Evolutionary conservation across 2,888 invertebrate species (phyloP).

Genomic region (Lasioglossum morio): DNA sequence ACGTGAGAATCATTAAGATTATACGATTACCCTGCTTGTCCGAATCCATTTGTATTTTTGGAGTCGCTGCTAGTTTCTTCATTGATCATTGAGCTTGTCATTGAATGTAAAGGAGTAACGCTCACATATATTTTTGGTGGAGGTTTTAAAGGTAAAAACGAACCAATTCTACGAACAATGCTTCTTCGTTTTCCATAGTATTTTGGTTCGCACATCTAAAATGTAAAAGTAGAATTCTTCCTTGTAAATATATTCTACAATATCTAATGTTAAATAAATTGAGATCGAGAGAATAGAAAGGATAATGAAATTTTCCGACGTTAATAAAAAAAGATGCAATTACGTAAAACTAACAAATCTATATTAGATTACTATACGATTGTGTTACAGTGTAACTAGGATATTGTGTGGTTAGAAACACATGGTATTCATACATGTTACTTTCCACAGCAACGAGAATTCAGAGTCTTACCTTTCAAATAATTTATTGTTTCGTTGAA

Average conservation of each 20-base stretch:
- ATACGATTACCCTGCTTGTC: conserved; percentile 70
- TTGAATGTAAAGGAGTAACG: conserved; percentile 83
- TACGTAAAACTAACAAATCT: conserved; percentile 19
- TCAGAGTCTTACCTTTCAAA: conserved; percentile 45
- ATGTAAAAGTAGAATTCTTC: background rate
- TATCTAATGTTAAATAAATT: background rate
- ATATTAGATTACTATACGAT: conserved; percentile 10
- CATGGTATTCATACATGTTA: conserved; percentile 48
- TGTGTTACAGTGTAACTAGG: background rate
- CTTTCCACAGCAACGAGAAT: conserved; percentile 7
- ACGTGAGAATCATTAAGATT: background rate
- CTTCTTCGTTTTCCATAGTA: conserved; percentile 82
- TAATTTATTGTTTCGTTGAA: conserved; percentile 19
- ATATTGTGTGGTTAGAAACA: conserved; percentile 43
- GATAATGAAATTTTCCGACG: background rate
- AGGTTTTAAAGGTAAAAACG: conserved; percentile 81
- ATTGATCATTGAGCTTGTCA: conserved; percentile 83
- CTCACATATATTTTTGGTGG: conserved; percentile 83
- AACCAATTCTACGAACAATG: conserved; percentile 82
- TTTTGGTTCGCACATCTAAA: conserved; percentile 79
- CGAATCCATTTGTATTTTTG: conserved; percentile 73
- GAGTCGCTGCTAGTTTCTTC: conserved; percentile 77
- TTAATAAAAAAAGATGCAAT: background rate
- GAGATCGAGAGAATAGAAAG: background rate
- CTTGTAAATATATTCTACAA: background rate